Evolutionary conservation across 2,888 invertebrate genomes (phyloP).

Genomic region (Rhingia rostrata): DNA sequence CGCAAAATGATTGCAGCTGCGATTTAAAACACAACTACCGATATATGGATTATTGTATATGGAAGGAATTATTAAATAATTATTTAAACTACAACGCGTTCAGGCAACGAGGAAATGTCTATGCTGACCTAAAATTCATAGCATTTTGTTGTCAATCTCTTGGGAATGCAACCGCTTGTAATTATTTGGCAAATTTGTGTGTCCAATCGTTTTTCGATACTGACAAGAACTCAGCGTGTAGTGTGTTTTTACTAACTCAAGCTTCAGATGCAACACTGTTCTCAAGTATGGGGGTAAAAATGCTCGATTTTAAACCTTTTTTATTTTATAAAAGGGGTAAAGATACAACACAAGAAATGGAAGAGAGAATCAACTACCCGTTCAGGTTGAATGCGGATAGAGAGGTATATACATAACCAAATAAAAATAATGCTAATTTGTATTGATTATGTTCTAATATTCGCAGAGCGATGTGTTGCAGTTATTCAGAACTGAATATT

Average conservation of each 20-base stretch:
- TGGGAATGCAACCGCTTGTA: constrained; percentile 85
- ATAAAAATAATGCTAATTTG: neutral
- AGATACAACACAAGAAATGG: constrained; percentile 74
- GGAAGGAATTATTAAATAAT: constrained; percentile 78
- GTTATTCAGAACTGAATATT: constrained; percentile 77
- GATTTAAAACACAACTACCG: constrained; percentile 79
- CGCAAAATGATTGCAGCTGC: constrained; percentile 78
- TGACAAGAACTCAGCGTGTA: constrained; percentile 84
- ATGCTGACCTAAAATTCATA: constrained; percentile 80
- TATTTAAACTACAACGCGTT: constrained; percentile 80
- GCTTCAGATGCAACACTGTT: constrained; percentile 80
- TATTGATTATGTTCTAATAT: constrained; percentile 9
- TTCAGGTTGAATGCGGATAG: constrained; percentile 34
- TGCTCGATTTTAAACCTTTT: constrained; percentile 79
- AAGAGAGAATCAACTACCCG: constrained; percentile 64
- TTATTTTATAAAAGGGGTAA: constrained; percentile 81
- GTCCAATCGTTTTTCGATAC: constrained; percentile 85
- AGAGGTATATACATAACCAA: constrained; percentile 5
- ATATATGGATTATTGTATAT: constrained; percentile 80
- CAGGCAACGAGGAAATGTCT: constrained; percentile 77
- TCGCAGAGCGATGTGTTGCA: constrained; percentile 73
- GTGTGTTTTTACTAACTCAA: constrained; percentile 80
- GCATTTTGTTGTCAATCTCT: constrained; percentile 81
- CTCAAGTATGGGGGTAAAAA: constrained; percentile 78
- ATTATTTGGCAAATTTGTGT: constrained; percentile 88